These are phyloP conservation scores for Carassius auratus DNA, from an alignment of 2,113 vertebrate species.

Conservation along the genomic window DNA sequence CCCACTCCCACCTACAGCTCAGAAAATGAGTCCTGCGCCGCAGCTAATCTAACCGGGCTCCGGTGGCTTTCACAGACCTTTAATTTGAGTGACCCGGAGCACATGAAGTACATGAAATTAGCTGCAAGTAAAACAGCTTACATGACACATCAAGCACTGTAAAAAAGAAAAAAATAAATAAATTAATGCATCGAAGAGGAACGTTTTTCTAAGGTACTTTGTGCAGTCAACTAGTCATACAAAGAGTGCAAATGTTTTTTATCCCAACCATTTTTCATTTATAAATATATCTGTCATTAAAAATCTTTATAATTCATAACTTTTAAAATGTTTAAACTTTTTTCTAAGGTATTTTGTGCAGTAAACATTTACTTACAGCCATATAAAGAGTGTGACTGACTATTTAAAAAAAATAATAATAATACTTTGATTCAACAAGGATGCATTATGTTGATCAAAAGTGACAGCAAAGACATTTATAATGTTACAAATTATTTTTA, in stretches of 20 bases:
- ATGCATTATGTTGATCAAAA: no score
- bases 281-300: background rate
- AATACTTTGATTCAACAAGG: no score
- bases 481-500: no score
- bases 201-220: background rate
- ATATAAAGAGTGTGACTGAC: no score
- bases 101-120: constrained; percentile 1
- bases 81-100: background rate
- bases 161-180: no score
- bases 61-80: background rate
- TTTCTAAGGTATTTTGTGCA: no score
- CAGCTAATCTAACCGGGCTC: background rate
- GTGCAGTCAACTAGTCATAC: background rate
- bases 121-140: background rate
- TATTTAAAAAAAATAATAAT: no score
- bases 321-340: no score
- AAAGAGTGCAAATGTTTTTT: background rate
- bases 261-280: background rate
- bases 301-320: background rate
- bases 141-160: background rate
- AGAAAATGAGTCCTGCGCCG: background rate
- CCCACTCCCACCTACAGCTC: background rate
- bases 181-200: background rate
- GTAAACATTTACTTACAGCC: no score
- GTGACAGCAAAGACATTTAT: no score